Percentiles rank a stretch among this genome's conserved stretches.
phyloP scores from a whole-genome alignment of 2,888 invertebrate species.

The Leuctra nigra region DNA sequence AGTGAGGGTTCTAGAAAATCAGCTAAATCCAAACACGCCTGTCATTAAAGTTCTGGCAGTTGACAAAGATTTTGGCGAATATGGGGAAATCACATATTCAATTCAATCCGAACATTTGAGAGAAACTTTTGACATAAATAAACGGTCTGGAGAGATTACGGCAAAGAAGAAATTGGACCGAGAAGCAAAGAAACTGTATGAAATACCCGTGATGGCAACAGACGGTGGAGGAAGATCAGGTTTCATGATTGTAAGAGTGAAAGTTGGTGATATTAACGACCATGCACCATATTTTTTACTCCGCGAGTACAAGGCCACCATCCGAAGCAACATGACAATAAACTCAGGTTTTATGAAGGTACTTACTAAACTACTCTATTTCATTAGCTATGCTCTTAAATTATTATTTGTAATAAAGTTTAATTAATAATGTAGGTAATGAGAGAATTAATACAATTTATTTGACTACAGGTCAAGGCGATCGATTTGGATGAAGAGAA shows the following conservation, averaged over 20 bases:
- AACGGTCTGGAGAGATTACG: slow-evolving; percentile 53
- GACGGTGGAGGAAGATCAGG: slow-evolving; percentile 76
- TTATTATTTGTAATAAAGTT: too few species aligned
- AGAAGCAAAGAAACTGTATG: slow-evolving; percentile 60
- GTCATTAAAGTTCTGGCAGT: slow-evolving; percentile 72
- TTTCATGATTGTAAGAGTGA: slow-evolving; percentile 68
- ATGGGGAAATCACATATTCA: slow-evolving; percentile 62
- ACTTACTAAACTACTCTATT: slow-evolving; percentile 28
- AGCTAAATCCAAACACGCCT: slow-evolving; percentile 58
- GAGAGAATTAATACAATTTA: too few species aligned
- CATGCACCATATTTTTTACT: slow-evolving; percentile 70
- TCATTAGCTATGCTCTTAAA: not conserved
- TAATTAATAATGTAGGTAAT: too few species aligned
- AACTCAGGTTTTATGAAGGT: slow-evolving; percentile 55
- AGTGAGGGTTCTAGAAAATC: slow-evolving; percentile 75
- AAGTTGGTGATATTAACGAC: slow-evolving; percentile 78
- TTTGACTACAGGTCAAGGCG: slow-evolving; percentile 53
- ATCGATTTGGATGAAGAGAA: slow-evolving; percentile 71
- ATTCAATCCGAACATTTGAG: slow-evolving; percentile 68
- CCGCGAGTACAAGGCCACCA: slow-evolving; percentile 69
- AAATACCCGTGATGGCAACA: slow-evolving; percentile 71
- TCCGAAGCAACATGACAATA: slow-evolving; percentile 51
- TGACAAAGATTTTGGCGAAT: slow-evolving; percentile 77
- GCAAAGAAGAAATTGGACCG: slow-evolving; percentile 66
- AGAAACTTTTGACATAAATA: slow-evolving; percentile 67